phyloP scores from a whole-genome alignment of 2,888 invertebrate genomes.

The Crematogaster levior region DNA sequence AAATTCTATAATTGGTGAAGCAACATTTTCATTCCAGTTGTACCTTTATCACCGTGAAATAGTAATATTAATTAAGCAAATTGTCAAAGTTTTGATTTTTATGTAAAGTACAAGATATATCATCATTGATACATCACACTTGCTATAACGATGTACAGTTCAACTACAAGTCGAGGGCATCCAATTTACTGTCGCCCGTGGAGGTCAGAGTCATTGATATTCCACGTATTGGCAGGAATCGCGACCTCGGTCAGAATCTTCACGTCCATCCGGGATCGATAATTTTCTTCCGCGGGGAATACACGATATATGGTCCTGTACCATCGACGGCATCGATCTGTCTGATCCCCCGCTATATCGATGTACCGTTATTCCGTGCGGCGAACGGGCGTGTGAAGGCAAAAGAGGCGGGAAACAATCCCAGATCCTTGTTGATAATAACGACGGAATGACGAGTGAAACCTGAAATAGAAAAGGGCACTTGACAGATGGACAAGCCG shows the following conservation, averaged over 20 bases:
- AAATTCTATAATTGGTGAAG: not conserved
- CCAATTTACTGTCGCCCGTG: slow-evolving; percentile 38
- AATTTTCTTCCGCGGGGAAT: slow-evolving; percentile 47
- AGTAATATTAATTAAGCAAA: not conserved
- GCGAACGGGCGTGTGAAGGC: slow-evolving; percentile 56
- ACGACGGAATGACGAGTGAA: slow-evolving; percentile 65
- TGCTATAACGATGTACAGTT: slow-evolving; percentile 1
- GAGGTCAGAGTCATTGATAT: slow-evolving; percentile 48
- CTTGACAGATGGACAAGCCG: slow-evolving; percentile 77
- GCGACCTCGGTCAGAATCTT: slow-evolving; percentile 26
- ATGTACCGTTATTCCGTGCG: slow-evolving; percentile 63
- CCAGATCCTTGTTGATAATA: slow-evolving; percentile 69
- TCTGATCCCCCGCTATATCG: slow-evolving; percentile 33
- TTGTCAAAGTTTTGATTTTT: not conserved
- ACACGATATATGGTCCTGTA: slow-evolving; percentile 56
- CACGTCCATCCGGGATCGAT: slow-evolving; percentile 56
- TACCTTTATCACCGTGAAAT: not conserved
- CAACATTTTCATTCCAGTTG: not conserved
- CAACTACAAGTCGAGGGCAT: not conserved
- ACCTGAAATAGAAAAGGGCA: slow-evolving; percentile 66
- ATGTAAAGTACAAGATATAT: not conserved
- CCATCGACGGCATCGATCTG: slow-evolving; percentile 24
- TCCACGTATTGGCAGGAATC: slow-evolving; percentile 45
- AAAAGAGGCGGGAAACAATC: slow-evolving; percentile 55
- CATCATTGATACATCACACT: slow-evolving; percentile 11